Evolutionary conservation across 2,888 invertebrate species (phyloP).

Genomic region (Drymonia ruficornis): DNA sequence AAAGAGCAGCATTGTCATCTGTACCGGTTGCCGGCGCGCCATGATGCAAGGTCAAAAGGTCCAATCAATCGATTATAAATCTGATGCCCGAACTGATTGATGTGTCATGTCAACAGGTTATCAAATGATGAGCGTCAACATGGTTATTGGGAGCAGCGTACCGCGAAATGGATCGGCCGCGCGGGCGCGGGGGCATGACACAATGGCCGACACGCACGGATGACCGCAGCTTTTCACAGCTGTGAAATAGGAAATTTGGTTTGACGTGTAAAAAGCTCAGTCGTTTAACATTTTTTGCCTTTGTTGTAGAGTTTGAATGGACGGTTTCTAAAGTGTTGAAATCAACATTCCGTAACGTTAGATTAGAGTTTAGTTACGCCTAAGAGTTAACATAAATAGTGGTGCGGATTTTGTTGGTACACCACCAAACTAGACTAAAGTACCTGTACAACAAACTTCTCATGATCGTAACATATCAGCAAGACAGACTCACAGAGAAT

Average conservation of each 20-base stretch:
- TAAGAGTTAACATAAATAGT: too few relatives aligned
- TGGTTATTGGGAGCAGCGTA: conserved; percentile 62
- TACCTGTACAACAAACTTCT: too few relatives aligned
- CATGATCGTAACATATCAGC: too few relatives aligned
- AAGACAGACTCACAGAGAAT: too few relatives aligned
- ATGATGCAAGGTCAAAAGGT: conserved; percentile 42
- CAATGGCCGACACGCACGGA: conserved; percentile 39
- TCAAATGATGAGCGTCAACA: conserved; percentile 39
- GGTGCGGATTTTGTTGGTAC: too few relatives aligned
- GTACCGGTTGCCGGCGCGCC: conserved; percentile 31
- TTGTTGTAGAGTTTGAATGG: conserved; percentile 10
- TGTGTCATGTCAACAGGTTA: conserved; percentile 63
- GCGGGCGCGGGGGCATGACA: conserved; percentile 36
- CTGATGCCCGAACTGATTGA: conserved; percentile 54
- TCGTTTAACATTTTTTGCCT: conserved; percentile 15
- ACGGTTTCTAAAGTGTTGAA: conserved; percentile 1
- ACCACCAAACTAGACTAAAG: too few relatives aligned
- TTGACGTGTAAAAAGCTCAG: conserved; percentile 22
- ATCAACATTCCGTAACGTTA: background rate
- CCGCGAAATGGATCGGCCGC: conserved; percentile 66
- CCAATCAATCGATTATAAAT: conserved; percentile 48
- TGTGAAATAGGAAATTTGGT: conserved; percentile 48
- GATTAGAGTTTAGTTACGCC: too few relatives aligned
- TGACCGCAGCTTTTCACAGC: conserved; percentile 42
- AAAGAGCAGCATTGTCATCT: conserved; percentile 30